These are phyloP conservation scores for Saturnia pavonia DNA, from an alignment of 2,888 invertebrate species.

Conservation along the genomic window DNA sequence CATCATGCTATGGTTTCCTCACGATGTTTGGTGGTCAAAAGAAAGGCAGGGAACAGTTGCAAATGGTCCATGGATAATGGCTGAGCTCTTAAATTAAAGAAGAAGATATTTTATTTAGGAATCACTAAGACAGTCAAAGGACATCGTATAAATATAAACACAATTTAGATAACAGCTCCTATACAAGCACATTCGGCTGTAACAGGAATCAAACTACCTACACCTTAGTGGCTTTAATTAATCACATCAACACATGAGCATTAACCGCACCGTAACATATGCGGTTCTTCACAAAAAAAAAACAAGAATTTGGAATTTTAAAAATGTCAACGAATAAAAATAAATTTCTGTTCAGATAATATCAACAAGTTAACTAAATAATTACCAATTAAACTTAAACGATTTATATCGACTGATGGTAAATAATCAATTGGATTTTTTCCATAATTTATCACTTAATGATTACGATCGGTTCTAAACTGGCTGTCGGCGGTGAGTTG, in stretches of 20 bases:
- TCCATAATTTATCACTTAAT: constrained; percentile 67
- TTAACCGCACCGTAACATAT: background rate
- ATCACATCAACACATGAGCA: background rate
- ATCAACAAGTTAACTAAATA: constrained; percentile 54
- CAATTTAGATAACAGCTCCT: too few species aligned
- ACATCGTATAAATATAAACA: too few species aligned
- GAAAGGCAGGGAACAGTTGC: too few species aligned
- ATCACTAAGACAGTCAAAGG: too few species aligned
- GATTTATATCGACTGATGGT: constrained; percentile 62
- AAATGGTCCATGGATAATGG: too few species aligned
- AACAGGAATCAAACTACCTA: too few species aligned
- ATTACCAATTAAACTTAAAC: constrained; percentile 64
- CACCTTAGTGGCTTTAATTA: background rate
- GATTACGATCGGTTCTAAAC: constrained; percentile 64
- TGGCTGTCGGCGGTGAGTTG: constrained; percentile 51
- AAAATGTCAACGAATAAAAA: constrained; percentile 9
- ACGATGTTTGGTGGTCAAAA: too few species aligned
- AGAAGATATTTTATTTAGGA: too few species aligned
- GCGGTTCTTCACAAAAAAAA: background rate
- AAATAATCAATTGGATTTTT: constrained; percentile 75
- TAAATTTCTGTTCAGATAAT: constrained; percentile 19
- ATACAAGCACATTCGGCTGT: too few species aligned
- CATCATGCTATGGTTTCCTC: too few species aligned
- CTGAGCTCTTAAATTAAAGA: too few species aligned
- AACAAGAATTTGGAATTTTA: constrained; percentile 6